Evolutionary conservation across 2,888 invertebrate species (phyloP).

Genomic region (Drosophila peninsularis): DNA sequence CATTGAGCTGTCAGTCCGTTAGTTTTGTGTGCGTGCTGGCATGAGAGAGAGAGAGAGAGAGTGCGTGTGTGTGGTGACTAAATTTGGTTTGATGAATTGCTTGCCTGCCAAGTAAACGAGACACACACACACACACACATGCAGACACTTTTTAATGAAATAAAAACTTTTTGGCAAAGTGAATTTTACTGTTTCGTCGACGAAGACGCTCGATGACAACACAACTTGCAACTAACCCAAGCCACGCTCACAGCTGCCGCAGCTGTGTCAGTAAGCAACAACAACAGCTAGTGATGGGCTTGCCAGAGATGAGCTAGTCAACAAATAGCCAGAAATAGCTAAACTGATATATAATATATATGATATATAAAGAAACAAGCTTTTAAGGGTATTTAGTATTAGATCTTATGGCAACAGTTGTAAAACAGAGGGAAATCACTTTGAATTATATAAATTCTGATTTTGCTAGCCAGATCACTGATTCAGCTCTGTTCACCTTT

Average conservation of each 20-base stretch:
- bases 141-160: slow-evolving; percentile 76
- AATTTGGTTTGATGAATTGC: slow-evolving; percentile 79
- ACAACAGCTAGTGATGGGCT: slow-evolving; percentile 1
- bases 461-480: too few species aligned
- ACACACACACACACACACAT: slow-evolving; percentile 42
- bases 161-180: slow-evolving; percentile 81
- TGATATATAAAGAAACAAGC: too few species aligned
- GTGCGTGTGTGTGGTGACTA: slow-evolving; percentile 55
- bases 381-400: too few species aligned
- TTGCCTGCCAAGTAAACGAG: slow-evolving; percentile 72
- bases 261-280: slow-evolving; percentile 45
- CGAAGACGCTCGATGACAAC: slow-evolving; percentile 57
- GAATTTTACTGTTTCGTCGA: slow-evolving; percentile 76
- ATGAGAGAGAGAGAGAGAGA: background rate
- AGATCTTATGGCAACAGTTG: too few species aligned
- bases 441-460: too few species aligned
- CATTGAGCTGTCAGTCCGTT: slow-evolving; percentile 65
- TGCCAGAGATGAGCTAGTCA: too few species aligned
- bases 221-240: slow-evolving; percentile 54
- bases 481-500: too few species aligned
- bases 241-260: slow-evolving; percentile 24
- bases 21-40: slow-evolving; percentile 27
- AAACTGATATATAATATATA: too few species aligned
- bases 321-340: too few species aligned
- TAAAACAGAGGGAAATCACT: too few species aligned